Evolutionary conservation across 1,140 invertebrate genomes (phyloP), one percentile per base, ranked within the genome.

Genomic region (Monochamus saltuarius): DNA sequence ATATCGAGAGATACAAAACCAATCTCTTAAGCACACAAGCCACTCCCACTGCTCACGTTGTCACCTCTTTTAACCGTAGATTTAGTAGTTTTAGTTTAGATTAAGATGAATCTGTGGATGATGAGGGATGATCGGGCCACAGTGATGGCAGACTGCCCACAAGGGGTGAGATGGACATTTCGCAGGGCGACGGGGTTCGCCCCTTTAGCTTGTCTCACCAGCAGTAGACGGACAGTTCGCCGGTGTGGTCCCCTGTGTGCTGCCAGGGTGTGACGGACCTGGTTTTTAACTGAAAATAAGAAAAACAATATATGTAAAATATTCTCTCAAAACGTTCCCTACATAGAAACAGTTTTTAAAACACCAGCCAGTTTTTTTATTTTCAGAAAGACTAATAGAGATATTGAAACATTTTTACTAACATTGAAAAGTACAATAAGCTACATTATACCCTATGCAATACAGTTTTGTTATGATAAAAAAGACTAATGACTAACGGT

Each of bases 211-310:
- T 65, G 60, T 74, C 73, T 88, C 85, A 88, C 87, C 87, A 89
- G 75, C 87, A 88, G 75, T 85, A 88, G 38, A 89, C 86, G 59
- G 86, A 87, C 59, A 88, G 80, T 75, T 88, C 87, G 37, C 85
- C 86, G 56, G 84, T 84, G 73, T 85, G 85, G 70, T 85, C 84
- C 59, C 81, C 83, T 66, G 81, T 81, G 70, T 86, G 85, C 71
- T 86, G 80, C 87, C 86, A 88, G 64, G 81, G 82, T 64, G 83
- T 85, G 72, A 84, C 84, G 58, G 83, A 81, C 61, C 84, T 81
- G 66, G 87, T 83, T 76, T 88, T 88, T 77, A 88, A 72, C 87
- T 89, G 82, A n/a, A 84, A 85, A 46, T 29, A 29, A 29, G 22
- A 29, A 29, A 3, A 29, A 6, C 22, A 6, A 29, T 29, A 3